Evolutionary conservation across 2,113 vertebrate species (phyloP), one percentile per base, ranked within the genome.

Genomic region (Coturnix japonica): DNA sequence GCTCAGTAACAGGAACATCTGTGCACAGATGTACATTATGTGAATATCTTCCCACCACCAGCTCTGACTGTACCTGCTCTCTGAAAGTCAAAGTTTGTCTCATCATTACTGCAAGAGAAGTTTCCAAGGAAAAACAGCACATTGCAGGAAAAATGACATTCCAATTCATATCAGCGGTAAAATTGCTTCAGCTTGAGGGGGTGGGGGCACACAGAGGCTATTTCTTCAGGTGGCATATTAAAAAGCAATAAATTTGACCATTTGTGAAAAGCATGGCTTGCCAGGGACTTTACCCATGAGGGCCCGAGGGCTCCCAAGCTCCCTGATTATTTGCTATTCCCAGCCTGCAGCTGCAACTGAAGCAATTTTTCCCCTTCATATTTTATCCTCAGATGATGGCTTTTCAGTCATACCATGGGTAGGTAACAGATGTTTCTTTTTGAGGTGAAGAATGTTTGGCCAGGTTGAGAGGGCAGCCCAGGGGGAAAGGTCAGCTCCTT

Each of bases 361-460:
- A 94, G 19, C 23, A 39, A 22, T 23, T 19, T 57, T 75, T 95
- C 60, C n/a, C 39, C 59, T 71, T 61, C 26, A 8, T 53, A 20
- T 75, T 90, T 88, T 72, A 56, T 83, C 47, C 30, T 94, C 72
- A 69, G 57, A 57, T 0, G 0, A 20, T 61, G 47, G 8, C 30
- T 91, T 91, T 87, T 88, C 59, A 64, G 35, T 81, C 37, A 39
- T 74, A 43, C n/a, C 25, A 19, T 10, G 39, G 64, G 30, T 10
- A 86, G 44, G 44, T 65, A 88, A 60, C 65, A 88, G 70, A 81
- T 64, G 70, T 35, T 86, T 94, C 72, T 13, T 46, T 88, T 81
- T 67, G 13, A 5, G 7, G 33, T 26, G 33, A 83, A 71, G 26
- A 92, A 88, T 4, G 22, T 46, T 46, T 90, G 91, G 33, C 76